Base-by-base conservation (phyloP, 2,113 vertebrate species). In the Chelonoidis abingdonii region DNA sequence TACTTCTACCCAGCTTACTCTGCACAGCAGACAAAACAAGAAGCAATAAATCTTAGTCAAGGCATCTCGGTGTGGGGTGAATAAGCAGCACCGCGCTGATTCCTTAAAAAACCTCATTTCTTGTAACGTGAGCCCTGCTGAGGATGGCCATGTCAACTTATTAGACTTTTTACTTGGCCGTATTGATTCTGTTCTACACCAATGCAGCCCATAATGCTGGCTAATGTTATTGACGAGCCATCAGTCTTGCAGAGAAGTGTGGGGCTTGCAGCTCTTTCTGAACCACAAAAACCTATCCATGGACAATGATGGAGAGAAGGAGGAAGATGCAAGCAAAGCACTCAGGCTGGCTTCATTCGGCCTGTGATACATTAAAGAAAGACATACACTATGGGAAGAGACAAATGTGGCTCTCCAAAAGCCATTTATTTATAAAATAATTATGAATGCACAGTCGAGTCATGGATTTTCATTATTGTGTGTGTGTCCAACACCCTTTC, bases 201-300 rank as follows among this genome's bases (percentile, higher is more conserved):
- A 98, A 99, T 98, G 99, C 98, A 90, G 98, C 98, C 99, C 98
- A 97, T 99, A 99, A 98, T 99, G 99, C 99, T 99, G 98, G 99
- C 99, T 99, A 99, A 99, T 99, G 99, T 99, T 99, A 99, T 99
- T 99, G 99, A 99, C 97, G 97, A 99, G 98, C 98, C 99, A 99
- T 99, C 99, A 99, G 98, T 99, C 98, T 99, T 99, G 96, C 95
- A 97, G 98, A 99, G 99, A 99, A 98, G 98, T 98, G 98, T 99
- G 98, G 98, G 98, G 98, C 98, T 99, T 98, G 98, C 99, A 99
- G 98, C 99, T 98, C 98, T 99, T 98, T 99, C 98, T 10, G 97
- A 98, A 98, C 98, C 98, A 98, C 98, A 99, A 97, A 98, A 98
- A 96, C 98, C 98, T 98, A 98, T 98, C 98, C 97, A 98, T 98